phyloP scores from a whole-genome alignment of 2,113 vertebrate genomes.

The Camelus dromedarius region DNA sequence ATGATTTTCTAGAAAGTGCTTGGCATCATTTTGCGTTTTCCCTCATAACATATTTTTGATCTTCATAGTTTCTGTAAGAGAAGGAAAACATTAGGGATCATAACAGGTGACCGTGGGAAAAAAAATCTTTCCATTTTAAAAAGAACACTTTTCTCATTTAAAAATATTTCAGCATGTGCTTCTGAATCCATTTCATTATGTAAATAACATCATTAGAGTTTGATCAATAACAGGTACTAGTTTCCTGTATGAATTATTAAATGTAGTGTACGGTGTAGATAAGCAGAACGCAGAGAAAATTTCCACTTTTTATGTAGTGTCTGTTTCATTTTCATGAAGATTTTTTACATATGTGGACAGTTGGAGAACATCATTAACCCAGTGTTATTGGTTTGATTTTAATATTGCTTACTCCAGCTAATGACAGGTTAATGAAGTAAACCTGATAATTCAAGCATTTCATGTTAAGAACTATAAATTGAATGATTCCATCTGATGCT shows the following conservation, averaged over 20 bases:
- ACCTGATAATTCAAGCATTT: conserved; percentile 49
- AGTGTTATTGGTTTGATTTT: conserved; percentile 66
- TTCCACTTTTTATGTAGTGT: conserved; percentile 46
- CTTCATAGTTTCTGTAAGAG: background rate
- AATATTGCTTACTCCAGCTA: conserved; percentile 55
- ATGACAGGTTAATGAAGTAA: conserved; percentile 57
- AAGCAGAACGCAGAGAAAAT: conserved; percentile 62
- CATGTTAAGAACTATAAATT: conserved; percentile 64
- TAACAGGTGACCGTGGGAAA: background rate
- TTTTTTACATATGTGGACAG: conserved; percentile 23
- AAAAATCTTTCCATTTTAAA: background rate
- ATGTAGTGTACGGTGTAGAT: conserved; percentile 38
- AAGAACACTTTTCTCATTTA: background rate
- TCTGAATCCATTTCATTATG: background rate
- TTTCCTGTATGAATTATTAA: conserved; percentile 69
- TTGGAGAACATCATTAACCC: conserved; percentile 51
- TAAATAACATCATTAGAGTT: background rate
- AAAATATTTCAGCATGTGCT: background rate
- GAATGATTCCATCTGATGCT: conserved; percentile 42
- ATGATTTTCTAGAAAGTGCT: background rate
- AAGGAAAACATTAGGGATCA: background rate
- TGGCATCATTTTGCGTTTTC: background rate
- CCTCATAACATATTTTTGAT: background rate
- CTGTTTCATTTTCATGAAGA: background rate
- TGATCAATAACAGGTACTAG: background rate